Base-by-base conservation (phyloP, 2,113 vertebrate species). In the Callopanchax toddi region DNA sequence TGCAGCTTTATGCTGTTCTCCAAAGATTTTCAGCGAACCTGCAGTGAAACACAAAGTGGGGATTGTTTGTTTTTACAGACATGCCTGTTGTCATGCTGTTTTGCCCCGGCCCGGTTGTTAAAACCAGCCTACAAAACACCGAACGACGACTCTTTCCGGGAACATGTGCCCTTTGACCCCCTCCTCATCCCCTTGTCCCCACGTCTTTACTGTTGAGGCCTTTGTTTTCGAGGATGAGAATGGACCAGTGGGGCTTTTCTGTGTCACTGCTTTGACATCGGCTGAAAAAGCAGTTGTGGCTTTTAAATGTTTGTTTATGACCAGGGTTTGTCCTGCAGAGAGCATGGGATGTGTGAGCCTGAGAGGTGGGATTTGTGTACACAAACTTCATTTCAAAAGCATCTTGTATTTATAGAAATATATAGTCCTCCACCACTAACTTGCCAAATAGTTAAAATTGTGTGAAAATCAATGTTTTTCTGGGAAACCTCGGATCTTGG, bases 141-240 rank as follows among this genome's bases (percentile, higher is more conserved):
- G 63, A 37, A 54, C 69, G 72, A 84, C 45, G 34, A 60, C 67
- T 82, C 76, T 70, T 86, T 81, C 77, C 79, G 72, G 67, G 57
- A 87, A 79, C 86, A 87, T 81, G 78, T 85, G 86, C 76, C 73
- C 88, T 87, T 76, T 87, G 83, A 86, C 83, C 82, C 50, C 62
- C 49, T 69, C 71, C 56, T 73, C 29, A 9, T 32, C 29, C 79
- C 39, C 1, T 4, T 17, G 21, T 9, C 36, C 39, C 62, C 56
- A 49, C 16, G 23, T 11, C 22, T 25, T 40, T 57, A 51, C 54
- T 49, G 69, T 48, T 32, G 67, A 76, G 68, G 17, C 66, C 77
- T 79, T 85, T 82, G 74, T 83, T 85, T 86, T 57, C 53, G 71
- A 18, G 71, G 58, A 78, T 71, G 79, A 83, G 62, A 71, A 59